Base-by-base conservation (phyloP, 2,888 invertebrate species). In the Drosophila kanekoi region DNA sequence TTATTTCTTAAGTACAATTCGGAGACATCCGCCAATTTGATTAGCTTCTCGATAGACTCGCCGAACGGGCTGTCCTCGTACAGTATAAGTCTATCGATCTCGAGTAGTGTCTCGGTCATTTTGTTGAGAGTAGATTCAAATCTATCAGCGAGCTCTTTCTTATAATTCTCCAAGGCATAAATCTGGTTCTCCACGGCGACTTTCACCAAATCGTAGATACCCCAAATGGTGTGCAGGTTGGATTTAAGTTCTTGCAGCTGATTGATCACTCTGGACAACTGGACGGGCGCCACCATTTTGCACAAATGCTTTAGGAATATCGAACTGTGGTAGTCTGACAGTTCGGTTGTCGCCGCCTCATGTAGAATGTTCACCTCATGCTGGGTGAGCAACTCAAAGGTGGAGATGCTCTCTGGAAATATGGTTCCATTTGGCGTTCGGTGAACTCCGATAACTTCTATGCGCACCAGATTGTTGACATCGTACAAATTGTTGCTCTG, bases 1-100 rank as follows among this genome's bases (percentile, higher is more conserved):
- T 89, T 95, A 96, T 0, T 90, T 72, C 92, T 97, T 95, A 28
- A 0, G 28, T 8, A 28, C 28, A 28, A 8, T 8, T 28, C 28
- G 28, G 28, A 28, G 28, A 0, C 8, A 2, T 8, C 8, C 8
- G 28, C 8, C 28, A 28, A 8, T 8, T 28, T 1, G 28, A 28
- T 28, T 28, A 28, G 28, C 8, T 60, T 94, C 92, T 93, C 89
- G 77, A 97, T 95, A 38, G 96, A 96, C 11, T 95, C 94, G 64
- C 94, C 92, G 91, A 97, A 95, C 0, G 70, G 23, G 0, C 33
- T n/a, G 4, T 53, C 52, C 1, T 83, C 33, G 18, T 69, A 76
- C 23, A 75, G 32, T 9, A 83, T 58, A 5, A 78, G 32, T 2
- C 69, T 32, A 51, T 82, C 84, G 13, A 82, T 66, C 14, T 35